Evolutionary conservation across 2,113 vertebrate genomes (phyloP).

Genomic region (Neotoma lepida): DNA sequence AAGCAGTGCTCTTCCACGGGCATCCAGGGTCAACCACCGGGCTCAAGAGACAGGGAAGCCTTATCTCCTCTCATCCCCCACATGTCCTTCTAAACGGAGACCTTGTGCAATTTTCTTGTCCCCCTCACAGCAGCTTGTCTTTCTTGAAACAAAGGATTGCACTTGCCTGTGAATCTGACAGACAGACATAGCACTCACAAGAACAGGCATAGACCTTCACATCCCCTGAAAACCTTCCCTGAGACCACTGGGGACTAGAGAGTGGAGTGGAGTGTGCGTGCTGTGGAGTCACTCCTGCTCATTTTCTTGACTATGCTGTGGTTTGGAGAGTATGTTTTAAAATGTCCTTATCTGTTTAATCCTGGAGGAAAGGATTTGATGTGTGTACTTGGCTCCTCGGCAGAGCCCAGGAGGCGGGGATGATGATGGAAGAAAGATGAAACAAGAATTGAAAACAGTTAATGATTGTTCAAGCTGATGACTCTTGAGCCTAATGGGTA

Average conservation of each 20-base stretch:
- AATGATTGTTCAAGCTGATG: slow-evolving; percentile 50
- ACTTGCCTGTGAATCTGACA: not conserved
- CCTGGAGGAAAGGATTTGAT: not conserved
- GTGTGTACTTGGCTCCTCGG: not conserved
- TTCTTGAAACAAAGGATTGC: not conserved
- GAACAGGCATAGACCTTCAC: not conserved
- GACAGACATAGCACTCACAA: not conserved
- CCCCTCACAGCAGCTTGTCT: no score
- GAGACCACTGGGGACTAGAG: not conserved
- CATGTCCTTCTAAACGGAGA: not conserved
- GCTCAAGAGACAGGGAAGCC: not conserved
- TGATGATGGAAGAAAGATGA: not conserved
- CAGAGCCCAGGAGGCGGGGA: not conserved
- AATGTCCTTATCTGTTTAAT: not conserved
- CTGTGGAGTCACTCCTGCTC: not conserved
- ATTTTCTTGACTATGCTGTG: not conserved
- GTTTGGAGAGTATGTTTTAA: not conserved
- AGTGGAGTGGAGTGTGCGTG: no score
- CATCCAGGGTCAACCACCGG: not conserved
- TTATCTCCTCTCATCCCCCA: not conserved
- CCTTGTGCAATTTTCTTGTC: not conserved
- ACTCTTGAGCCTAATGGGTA: slow-evolving; percentile 58
- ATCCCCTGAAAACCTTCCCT: no score
- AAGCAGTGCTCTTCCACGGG: not conserved
- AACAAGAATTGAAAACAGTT: slow-evolving; percentile 36